Conservation (phyloP, 2,113 vertebrate genomes). For the Cyanistes caeruleus region DNA sequence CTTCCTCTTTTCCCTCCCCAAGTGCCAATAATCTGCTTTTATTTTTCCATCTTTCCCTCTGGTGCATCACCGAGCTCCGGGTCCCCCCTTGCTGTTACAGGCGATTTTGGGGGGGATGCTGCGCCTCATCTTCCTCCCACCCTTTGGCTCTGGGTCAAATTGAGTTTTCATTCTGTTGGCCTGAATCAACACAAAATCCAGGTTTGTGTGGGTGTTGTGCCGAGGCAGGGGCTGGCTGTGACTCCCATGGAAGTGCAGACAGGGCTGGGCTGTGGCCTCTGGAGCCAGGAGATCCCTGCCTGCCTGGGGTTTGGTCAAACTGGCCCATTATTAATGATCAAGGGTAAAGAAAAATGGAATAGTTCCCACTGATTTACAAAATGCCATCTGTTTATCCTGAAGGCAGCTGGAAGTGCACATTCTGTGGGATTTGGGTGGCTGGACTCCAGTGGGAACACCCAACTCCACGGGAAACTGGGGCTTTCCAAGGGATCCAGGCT, state of each 20-base stretch:
- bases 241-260: background rate
- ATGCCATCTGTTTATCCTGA: background rate
- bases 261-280: background rate
- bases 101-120: background rate
- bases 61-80: accelerated
- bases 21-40: background rate
- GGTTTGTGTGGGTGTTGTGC: background rate
- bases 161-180: background rate
- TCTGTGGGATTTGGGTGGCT: background rate
- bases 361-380: background rate
- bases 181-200: background rate
- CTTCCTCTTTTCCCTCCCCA: background rate
- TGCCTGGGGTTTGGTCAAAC: background rate
- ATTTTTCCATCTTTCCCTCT: background rate
- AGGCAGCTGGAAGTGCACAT: accelerated
- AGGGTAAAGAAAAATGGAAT: background rate
- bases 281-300: background rate
- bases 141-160: background rate
- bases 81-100: no score
- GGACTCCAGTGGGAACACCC: background rate
- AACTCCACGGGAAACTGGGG: accelerated
- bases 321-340: background rate
- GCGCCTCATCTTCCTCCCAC: background rate
- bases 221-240: background rate
- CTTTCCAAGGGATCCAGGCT: background rate